Evolutionary conservation across 1,140 invertebrate species (phyloP).

Genomic region (Megathymus violae): DNA sequence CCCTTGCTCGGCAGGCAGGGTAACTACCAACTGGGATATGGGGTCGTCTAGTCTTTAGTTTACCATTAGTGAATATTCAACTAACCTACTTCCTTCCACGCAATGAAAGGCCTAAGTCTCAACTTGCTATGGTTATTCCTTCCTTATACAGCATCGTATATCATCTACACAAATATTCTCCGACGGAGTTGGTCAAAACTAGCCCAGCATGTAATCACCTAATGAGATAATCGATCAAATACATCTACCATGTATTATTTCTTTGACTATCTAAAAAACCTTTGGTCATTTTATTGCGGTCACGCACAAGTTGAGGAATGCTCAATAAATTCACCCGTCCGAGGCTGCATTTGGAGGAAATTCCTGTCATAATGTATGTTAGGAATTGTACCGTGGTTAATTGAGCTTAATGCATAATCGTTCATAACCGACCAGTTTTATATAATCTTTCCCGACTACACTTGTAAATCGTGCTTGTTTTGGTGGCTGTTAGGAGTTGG

Average conservation of each 20-base stretch:
- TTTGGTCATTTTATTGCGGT: conserved; percentile 31
- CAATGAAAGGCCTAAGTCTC: not conserved
- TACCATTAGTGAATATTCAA: too few species aligned
- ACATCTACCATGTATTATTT: not conserved
- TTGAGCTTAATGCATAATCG: conserved; percentile 9
- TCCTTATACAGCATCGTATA: conserved; percentile 6
- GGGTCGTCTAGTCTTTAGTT: too few species aligned
- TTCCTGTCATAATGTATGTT: conserved; percentile 31
- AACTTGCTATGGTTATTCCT: not conserved
- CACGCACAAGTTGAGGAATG: conserved; percentile 19
- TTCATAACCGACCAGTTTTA: not conserved
- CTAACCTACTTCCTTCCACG: too few species aligned
- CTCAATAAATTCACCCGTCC: conserved; percentile 37
- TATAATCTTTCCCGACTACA: not conserved
- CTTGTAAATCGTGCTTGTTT: not conserved
- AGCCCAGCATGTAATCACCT: conserved; percentile 12
- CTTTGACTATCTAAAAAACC: conserved; percentile 1
- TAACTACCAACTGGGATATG: too few species aligned
- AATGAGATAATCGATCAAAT: conserved; percentile 6
- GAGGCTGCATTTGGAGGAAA: conserved; percentile 34
- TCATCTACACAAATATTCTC: conserved; percentile 26
- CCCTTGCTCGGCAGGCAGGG: too few species aligned
- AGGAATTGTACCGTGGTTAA: conserved; percentile 8
- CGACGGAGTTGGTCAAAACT: not conserved
- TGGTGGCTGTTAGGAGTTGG: not conserved